Evolutionary conservation across 1,140 invertebrate genomes (phyloP), one percentile per base, ranked within the genome.

Genomic region (Sycophaga agraensis): DNA sequence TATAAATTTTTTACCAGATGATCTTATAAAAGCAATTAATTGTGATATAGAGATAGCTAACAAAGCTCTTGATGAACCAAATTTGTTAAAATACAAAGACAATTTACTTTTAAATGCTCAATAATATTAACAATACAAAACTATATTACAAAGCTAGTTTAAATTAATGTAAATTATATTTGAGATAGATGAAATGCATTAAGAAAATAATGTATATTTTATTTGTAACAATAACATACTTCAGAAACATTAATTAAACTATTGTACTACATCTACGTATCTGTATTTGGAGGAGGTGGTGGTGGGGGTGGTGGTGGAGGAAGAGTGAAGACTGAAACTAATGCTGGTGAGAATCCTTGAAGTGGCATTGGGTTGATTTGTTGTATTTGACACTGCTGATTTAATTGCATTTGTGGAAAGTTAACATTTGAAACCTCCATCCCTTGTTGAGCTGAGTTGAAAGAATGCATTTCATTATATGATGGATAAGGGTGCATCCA

Each of bases 1-100:
- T 60, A 61, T 62, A 59, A 60, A 60, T 73, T 82, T n/a, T n/a
- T n/a, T n/a, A n/a, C 64, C 66, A 80, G 89, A 92, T 43, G 88
- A 86, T 35, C 79, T 96, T 22, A 91, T 93, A 68, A 68, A 72
- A 31, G 87, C 86, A 45, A 96, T 96, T 50, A 84, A 89, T 64
- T 79, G 82, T 45, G 94, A 96, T 70, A 94, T 94, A 54, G 64
- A 78, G 37, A 72, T 85, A 66, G 87, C 91, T 4, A 81, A 86
- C 35, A 59, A 79, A 50, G 68, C 79, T 40, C 76, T 92, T 43
- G 81, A 88, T 17, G 69, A 84, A 55, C 68, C 78, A 54, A 70
- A 79, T 60, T 75, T 72, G 69, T 43, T 50, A 4, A 59, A 68
- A 56, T 79, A 70, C 48, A 77, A 80, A 70, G 61, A 68, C 31